A percentile compares a stretch with the other conserved stretches of the same genome.
Conservation (phyloP, 2,888 invertebrate species). For the Euclidia mi region DNA sequence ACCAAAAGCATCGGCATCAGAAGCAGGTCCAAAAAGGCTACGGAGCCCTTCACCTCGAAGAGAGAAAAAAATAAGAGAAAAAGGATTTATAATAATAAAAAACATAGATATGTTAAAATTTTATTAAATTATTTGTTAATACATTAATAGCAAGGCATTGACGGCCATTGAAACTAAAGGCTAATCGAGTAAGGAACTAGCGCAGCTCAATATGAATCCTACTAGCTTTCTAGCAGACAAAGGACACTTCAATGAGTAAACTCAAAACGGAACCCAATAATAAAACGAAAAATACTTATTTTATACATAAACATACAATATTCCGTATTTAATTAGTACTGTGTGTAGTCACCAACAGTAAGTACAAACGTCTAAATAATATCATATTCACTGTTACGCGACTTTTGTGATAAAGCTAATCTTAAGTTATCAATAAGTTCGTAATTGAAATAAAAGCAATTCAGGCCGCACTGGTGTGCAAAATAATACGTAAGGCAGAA, state of each 20-base stretch:
- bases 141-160: slow-evolving; percentile 76
- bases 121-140: slow-evolving; percentile 78
- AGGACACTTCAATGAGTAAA: slow-evolving; percentile 30
- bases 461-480: slow-evolving; percentile 31
- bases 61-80: too few species aligned
- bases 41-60: too few species aligned
- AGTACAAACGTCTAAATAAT: slow-evolving; percentile 16
- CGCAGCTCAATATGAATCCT: slow-evolving; percentile 58
- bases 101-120: slow-evolving; percentile 50
- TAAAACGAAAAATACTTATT: slow-evolving; percentile 47
- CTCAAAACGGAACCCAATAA: slow-evolving; percentile 33
- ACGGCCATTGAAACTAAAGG: slow-evolving; percentile 75
- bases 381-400: slow-evolving; percentile 36
- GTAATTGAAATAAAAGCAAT: slow-evolving; percentile 40
- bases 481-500: slow-evolving; percentile 38
- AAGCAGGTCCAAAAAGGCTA: too few species aligned
- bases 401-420: slow-evolving; percentile 48
- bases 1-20: too few species aligned
- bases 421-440: slow-evolving; percentile 48
- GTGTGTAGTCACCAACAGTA: slow-evolving; percentile 25
- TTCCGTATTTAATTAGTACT: slow-evolving; percentile 9
- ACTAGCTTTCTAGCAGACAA: slow-evolving; percentile 71
- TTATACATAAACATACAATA: slow-evolving; percentile 21
- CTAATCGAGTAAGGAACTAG: slow-evolving; percentile 67
- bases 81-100: slow-evolving; percentile 34